Base-by-base conservation (phyloP, 2,113 vertebrate species). In the Xyrauchen texanus region DNA sequence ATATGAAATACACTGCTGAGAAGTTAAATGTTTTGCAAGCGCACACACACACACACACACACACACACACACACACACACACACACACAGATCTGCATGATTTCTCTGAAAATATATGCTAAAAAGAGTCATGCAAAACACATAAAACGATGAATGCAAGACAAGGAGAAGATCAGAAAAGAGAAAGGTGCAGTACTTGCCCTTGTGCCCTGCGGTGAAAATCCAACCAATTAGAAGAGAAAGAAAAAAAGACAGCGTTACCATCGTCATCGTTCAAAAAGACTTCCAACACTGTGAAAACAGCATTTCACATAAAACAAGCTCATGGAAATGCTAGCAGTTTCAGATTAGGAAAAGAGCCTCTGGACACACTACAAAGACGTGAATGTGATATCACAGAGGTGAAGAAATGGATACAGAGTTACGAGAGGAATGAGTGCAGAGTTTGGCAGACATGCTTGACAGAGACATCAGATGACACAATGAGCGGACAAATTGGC, bases 121-220 rank as follows among this genome's bases (percentile, higher is more conserved):
- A 57, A n/a, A 57, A 5, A 5, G 2, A 63, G 61, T 16, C 49
- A 76, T 65, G 49, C 49, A 45, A 76, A 76, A 55, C 5, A 53
- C n/a, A 34, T 5, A 3, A 42, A 47, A 8, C 13, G 68, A 69
- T 15, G 12, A 8, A 76, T 52, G 52, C 34, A 46, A 64, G 46
- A 51, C 52, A 53, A 34, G 6, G 16, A 16, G 12, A 68, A 52
- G 62, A 46, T 61, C 58, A 66, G 46, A 77, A 57, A 68, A 76
- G 52, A 34, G 21, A 34, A 34, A 34, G 68, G 58, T 21, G 76
- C 47, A 66, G 49, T 85, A 83, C 81, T 85, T 85, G 78, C 81
- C 81, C 78, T 81, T 83, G 16, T 72, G 53, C 78, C 81, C 84
- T 85, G 79, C 49, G 70, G 71, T 70, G 78, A 80, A 81, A 78